A percentile compares a stretch with the other conserved stretches of the same genome.
These are phyloP conservation scores for Trididemnum miniatum DNA, from an alignment of 23 tunicate genomes.

Conservation along the genomic window DNA sequence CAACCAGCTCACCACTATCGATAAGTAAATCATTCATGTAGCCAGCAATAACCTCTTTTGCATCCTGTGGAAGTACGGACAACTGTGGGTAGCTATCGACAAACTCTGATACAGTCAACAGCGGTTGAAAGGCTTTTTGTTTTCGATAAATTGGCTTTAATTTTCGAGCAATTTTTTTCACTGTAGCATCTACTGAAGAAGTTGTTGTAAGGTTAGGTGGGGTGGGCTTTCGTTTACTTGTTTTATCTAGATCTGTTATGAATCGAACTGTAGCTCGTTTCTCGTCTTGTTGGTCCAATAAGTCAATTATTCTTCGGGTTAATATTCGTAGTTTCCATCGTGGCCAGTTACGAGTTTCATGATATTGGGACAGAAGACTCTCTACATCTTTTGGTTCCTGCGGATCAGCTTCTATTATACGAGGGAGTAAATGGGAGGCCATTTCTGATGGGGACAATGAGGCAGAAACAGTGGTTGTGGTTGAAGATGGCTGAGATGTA, in stretches of 20 bases:
- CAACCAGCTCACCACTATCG: not conserved
- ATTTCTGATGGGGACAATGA: slow-evolving; percentile 30
- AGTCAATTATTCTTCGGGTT: not conserved
- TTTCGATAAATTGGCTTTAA: slow-evolving; percentile 14
- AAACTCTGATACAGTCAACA: slow-evolving; percentile 24
- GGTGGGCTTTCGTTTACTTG: not conserved
- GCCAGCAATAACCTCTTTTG: not conserved
- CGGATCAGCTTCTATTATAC: not conserved
- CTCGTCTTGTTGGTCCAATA: slow-evolving; percentile 2
- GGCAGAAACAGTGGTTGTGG: not conserved
- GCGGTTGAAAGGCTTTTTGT: not conserved
- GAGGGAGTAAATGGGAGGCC: slow-evolving; percentile 19
- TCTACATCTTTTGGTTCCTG: slow-evolving; percentile 1
- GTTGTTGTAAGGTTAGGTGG: not conserved
- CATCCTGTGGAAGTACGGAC: not conserved
- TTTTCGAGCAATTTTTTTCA: not conserved
- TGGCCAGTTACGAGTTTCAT: slow-evolving; percentile 44
- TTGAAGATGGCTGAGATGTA: slow-evolving; percentile 14
- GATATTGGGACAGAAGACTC: slow-evolving; percentile 14
- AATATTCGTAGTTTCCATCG: slow-evolving; percentile 44
- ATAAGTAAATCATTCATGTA: not conserved
- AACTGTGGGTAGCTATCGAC: not conserved
- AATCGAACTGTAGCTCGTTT: not conserved
- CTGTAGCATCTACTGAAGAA: not conserved
- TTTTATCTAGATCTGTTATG: too few species aligned